Evolutionary conservation across 2,888 invertebrate species (phyloP), one percentile per base, ranked within the genome.

Genomic region (Latrodectus hesperus): DNA sequence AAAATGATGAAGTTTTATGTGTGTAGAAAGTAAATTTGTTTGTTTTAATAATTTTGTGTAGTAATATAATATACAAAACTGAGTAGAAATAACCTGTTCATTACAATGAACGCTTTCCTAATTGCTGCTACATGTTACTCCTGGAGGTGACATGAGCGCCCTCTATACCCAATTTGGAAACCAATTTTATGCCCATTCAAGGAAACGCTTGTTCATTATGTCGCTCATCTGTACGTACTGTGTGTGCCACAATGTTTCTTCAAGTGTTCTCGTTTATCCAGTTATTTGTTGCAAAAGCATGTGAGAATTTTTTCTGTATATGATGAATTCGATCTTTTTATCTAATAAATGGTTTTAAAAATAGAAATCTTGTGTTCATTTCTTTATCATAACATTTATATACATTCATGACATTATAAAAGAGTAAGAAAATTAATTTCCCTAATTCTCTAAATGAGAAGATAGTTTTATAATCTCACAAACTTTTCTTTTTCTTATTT

Each of bases 301-400:
- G 85, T 80, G 78, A 80, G 79, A 85, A 85, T 80, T 65, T 85
- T 80, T 85, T 85, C 85, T 85, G 85, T 85, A 85, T 85, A 85
- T 85, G 85, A 85, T 85, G 85, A 85, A 85, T 85, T 85, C 80
- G 85, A 85, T 80, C 85, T 85, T 85, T 85, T 85, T 85, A 85
- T 85, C 85, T 85, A 85, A 85, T 85, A 85, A 85, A 85, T 85
- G 85, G 85, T 85, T 85, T 85, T 85, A 85, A 85, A 85, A 78
- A 85, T 75, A 80, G 22, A 60, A 60, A 16, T 60, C 5, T n/a
- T 71, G 71, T 71, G 71, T n/a, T 60, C 14, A 12, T 38, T 38
- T 38, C 38, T 38, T 38, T 6, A 38, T 38, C 38, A 38, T 38
- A 38, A 38, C 38, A 38, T 38, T 38, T 38, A 38, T 38, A 6